Conservation (phyloP, 2,113 vertebrate genomes). For the zebrafish (Danio rerio) region GRCz12tu NC_133191.1:34819001-34819500, state of each 20-base stretch:
- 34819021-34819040: constrained; percentile 56
- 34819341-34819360: not conserved
- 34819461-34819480: constrained; percentile 59
- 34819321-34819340: not conserved
- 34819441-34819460: constrained; percentile 42
- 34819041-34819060: constrained; percentile 53
- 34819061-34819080: not conserved
- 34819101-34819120: not conserved
- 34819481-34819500: constrained; percentile 64
- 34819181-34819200: not conserved
- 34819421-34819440: constrained; percentile 43
- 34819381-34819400: not conserved
- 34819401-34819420: constrained; percentile 69
- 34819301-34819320: constrained; percentile 65
- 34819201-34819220: constrained; percentile 65
- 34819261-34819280: constrained; percentile 67
- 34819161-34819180: not conserved
- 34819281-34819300: constrained; percentile 62
- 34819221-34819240: constrained; percentile 64
- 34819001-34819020: constrained; percentile 63
- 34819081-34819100: not conserved
- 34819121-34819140: not conserved
- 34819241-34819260: constrained; percentile 65
- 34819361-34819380: not conserved
- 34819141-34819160: too few species aligned